Conservation (phyloP, 2,888 invertebrate genomes). For the Leucoptera coffeella region DNA sequence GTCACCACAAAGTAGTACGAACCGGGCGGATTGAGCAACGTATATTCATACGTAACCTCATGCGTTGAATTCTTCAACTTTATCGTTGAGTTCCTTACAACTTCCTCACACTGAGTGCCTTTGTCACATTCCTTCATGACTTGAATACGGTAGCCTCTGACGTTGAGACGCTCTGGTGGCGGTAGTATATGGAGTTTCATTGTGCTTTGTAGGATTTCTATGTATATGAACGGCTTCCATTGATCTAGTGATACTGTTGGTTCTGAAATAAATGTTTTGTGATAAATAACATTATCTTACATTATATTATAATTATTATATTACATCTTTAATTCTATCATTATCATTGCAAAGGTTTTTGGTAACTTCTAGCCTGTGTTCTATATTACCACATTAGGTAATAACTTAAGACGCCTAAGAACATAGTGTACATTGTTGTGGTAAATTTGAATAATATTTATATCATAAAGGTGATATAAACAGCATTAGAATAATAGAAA, state of each 20-base stretch:
- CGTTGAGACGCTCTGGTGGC: conserved; percentile 21
- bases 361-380: no score
- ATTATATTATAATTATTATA: no score
- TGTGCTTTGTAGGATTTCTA: conserved; percentile 23
- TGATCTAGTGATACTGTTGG: conserved; percentile 18
- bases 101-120: conserved; percentile 10
- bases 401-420: no score
- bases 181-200: conserved; percentile 30
- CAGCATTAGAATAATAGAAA: no score
- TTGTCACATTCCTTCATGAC: conserved; percentile 18
- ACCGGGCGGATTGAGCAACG: conserved; percentile 21
- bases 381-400: no score
- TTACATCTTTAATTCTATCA: no score
- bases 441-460: no score
- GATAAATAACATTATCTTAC: not conserved
- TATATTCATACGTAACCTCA: conserved; percentile 26
- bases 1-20: conserved; percentile 27
- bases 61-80: conserved; percentile 14
- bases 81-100: conserved; percentile 11
- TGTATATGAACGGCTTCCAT: conserved; percentile 40
- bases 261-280: conserved; percentile 16
- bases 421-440: no score
- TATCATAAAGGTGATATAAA: no score
- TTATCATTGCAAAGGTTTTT: no score
- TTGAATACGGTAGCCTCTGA: conserved; percentile 19